Evolutionary conservation across 1,140 invertebrate species (phyloP), one percentile per base, ranked within the genome.

Genomic region (Heliothis virescens): DNA sequence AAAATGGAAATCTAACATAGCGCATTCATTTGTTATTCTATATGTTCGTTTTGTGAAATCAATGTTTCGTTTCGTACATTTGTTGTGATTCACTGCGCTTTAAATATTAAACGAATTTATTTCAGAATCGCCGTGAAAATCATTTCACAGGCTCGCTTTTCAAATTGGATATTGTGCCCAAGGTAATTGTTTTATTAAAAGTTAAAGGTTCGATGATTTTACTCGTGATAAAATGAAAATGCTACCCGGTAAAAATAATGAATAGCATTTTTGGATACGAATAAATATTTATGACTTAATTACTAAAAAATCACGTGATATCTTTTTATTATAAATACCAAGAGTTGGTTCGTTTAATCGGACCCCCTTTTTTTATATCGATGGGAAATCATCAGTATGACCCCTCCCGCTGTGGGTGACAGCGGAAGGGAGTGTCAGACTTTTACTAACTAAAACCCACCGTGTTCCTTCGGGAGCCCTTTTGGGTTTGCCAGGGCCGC

Each of bases 81-180:
- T 57, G 18, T 21, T 57, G 18, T 1, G 9, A 57, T 41, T 41
- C 9, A 16, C 3, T n/a, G 15, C 26, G 21, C 5, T 57, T 18
- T 57, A 57, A 62, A 62, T 29, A 34, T 59, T 26, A 67, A 67
- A 1, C 50, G 41, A 21, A 67, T 67, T 48, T 67, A n/a, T 67
- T n/a, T 21, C 63, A 18, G 41, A 3, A 48, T 48, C 18, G n/a
- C 10, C 15, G n/a, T 63, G 60, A 63, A 63, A 63, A 63, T 63
- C 9, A 16, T 67, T 67, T 48, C 16, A 48, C 18, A 48, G 12
- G 41, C 7, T 67, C 16, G 0, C 16, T 59, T 73, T 73, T 59
- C 10, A 34, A 59, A 73, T 73, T 73, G 55, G 10, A 73, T 60
- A 34, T 18, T 47, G 29, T 59, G 1, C 16, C 1, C n/a, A 21